These are phyloP conservation scores for Eretmochelys imbricata DNA, from an alignment of 2,113 vertebrate genomes.

Conservation along the genomic window DNA sequence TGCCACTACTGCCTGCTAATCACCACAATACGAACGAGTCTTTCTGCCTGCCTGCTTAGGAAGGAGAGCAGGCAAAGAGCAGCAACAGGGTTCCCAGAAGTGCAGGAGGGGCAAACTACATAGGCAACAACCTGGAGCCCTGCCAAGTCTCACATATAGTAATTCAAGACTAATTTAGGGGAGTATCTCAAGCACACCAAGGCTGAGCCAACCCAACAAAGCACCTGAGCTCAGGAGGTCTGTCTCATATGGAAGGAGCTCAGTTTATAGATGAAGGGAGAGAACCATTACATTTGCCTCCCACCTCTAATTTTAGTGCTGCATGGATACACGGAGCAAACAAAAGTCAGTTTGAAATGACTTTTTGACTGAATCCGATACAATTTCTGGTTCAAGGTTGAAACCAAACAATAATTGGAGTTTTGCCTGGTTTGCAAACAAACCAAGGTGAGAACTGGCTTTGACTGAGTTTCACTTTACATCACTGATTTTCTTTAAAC, in stretches of 20 bases:
- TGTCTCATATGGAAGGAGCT: rapidly evolving
- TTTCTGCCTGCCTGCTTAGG: background rate
- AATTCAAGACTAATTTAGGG: background rate
- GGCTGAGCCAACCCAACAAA: background rate
- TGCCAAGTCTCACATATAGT: background rate
- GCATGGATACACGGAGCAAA: background rate
- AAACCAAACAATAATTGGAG: background rate
- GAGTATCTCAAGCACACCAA: background rate
- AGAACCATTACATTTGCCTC: background rate
- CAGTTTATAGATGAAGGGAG: background rate
- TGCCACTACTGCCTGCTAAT: background rate
- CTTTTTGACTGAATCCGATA: background rate
- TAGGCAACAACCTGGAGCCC: background rate
- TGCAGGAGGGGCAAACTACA: background rate
- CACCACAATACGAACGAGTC: background rate
- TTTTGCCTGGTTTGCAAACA: background rate
- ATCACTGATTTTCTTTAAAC: background rate
- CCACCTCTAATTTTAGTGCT: background rate
- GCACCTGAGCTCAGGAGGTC: background rate
- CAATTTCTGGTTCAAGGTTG: background rate
- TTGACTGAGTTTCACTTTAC: background rate
- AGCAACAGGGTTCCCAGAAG: background rate
- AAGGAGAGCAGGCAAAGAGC: background rate
- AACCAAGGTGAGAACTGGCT: background rate
- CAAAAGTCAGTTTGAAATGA: background rate